Percentiles rank a stretch among this genome's conserved stretches.
Conservation (phyloP, 1,140 invertebrate genomes). For the Xylocopa sonorina region DNA sequence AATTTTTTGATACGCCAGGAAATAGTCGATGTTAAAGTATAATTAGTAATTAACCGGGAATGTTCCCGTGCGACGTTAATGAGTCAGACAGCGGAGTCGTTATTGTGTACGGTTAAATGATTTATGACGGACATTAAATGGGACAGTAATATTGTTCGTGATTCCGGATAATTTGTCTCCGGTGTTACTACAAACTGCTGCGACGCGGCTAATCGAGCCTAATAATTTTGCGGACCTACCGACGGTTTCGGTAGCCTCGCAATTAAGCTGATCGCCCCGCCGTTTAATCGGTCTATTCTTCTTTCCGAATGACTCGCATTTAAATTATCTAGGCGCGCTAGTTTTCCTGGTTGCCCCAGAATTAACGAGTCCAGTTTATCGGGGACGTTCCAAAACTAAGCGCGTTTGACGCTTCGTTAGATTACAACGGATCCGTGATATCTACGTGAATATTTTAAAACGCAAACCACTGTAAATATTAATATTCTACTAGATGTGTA, state of each 20-base stretch:
- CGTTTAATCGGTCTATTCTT: conserved; percentile 6
- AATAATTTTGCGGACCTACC: conserved; percentile 15
- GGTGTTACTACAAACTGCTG: conserved; percentile 9
- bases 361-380: background rate
- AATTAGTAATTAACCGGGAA: too few relatives aligned
- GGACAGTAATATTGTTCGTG: background rate
- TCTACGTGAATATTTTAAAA: too few relatives aligned
- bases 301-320: background rate
- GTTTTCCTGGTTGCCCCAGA: background rate
- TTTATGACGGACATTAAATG: background rate
- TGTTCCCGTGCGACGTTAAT: too few relatives aligned
- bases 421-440: too few relatives aligned
- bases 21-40: too few relatives aligned
- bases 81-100: too few relatives aligned
- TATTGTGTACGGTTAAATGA: background rate
- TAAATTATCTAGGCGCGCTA: background rate
- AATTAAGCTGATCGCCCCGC: conserved; percentile 6
- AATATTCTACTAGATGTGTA: too few relatives aligned
- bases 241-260: conserved; percentile 6
- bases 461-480: too few relatives aligned
- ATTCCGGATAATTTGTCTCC: conserved; percentile 22
- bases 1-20: too few relatives aligned
- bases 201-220: conserved; percentile 18
- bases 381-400: background rate
- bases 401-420: too few relatives aligned